phyloP scores from a whole-genome alignment of 2,888 invertebrate species.

The Hedya salicella region DNA sequence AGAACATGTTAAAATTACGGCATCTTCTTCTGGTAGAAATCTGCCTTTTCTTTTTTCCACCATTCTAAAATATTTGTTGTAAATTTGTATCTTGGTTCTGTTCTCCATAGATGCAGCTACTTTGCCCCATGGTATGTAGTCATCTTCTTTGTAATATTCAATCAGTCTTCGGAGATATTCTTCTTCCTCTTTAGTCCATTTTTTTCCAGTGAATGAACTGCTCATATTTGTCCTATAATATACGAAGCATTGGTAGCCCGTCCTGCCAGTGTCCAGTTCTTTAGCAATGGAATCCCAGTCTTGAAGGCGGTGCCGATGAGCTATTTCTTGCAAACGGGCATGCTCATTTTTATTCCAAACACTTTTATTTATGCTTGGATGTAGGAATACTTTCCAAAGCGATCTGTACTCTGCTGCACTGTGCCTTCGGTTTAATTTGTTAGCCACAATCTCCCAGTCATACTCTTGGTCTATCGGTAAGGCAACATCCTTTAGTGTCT shows the following conservation, averaged over 20 bases:
- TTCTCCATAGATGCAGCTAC: constrained; percentile 87
- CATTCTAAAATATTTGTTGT: constrained; percentile 81
- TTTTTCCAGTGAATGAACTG: constrained; percentile 61
- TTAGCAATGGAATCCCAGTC: constrained; percentile 88
- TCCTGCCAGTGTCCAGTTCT: constrained; percentile 83
- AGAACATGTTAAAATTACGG: constrained; percentile 86
- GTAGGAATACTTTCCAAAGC: constrained; percentile 89
- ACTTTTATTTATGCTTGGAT: constrained; percentile 87
- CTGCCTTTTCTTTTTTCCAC: constrained; percentile 82
- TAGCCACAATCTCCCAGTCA: constrained; percentile 86
- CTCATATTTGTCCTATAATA: constrained; percentile 85
- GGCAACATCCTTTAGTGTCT: constrained; percentile 61
- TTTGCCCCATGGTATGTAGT: constrained; percentile 90
- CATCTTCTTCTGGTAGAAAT: constrained; percentile 88
- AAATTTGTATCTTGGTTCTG: constrained; percentile 87
- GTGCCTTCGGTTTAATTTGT: constrained; percentile 82
- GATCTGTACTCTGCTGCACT: constrained; percentile 86
- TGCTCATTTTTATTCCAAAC: constrained; percentile 68
- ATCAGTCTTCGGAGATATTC: constrained; percentile 86
- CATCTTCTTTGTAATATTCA: constrained; percentile 86
- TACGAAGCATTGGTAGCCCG: constrained; percentile 89
- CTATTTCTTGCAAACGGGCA: constrained; percentile 59
- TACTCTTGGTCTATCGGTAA: constrained; percentile 74
- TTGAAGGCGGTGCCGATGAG: constrained; percentile 71
- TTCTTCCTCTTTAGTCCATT: constrained; percentile 90